phyloP scores from a whole-genome alignment of 2,888 invertebrate species.

The Autographa pulchrina region DNA sequence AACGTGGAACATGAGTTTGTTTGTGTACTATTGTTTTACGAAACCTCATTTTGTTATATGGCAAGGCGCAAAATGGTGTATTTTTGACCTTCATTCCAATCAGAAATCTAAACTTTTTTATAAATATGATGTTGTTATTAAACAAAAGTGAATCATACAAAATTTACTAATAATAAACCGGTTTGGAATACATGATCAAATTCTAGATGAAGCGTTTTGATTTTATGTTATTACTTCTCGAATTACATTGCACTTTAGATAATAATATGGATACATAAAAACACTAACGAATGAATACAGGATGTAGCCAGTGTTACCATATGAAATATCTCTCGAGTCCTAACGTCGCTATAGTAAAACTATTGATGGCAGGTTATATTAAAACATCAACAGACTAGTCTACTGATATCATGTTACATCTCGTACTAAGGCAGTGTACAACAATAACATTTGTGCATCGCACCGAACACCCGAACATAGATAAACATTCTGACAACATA shows the following conservation, averaged over 20 bases:
- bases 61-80: too few relatives aligned
- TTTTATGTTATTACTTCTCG: not conserved
- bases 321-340: slow-evolving; percentile 25
- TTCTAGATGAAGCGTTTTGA: not conserved
- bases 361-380: slow-evolving; percentile 46
- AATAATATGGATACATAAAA: not conserved
- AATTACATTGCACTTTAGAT: slow-evolving; percentile 1
- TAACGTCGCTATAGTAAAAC: slow-evolving; percentile 29
- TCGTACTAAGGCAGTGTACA: slow-evolving; percentile 76
- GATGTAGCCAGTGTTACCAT: slow-evolving; percentile 33
- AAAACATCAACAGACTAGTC: slow-evolving; percentile 71
- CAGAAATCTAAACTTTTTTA: not conserved
- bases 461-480: slow-evolving; percentile 34
- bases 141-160: not conserved
- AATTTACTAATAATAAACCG: not conserved
- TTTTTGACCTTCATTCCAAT: too few relatives aligned
- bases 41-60: not conserved
- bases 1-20: not conserved
- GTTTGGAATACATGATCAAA: slow-evolving; percentile 4
- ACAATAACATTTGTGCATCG: slow-evolving; percentile 61
- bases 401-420: slow-evolving; percentile 63
- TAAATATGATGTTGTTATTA: not conserved
- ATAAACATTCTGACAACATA: not conserved
- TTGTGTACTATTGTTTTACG: not conserved
- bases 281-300: not conserved